Evolutionary conservation across 2,888 invertebrate genomes (phyloP).

Genomic region (Neoitamus cyanurus): DNA sequence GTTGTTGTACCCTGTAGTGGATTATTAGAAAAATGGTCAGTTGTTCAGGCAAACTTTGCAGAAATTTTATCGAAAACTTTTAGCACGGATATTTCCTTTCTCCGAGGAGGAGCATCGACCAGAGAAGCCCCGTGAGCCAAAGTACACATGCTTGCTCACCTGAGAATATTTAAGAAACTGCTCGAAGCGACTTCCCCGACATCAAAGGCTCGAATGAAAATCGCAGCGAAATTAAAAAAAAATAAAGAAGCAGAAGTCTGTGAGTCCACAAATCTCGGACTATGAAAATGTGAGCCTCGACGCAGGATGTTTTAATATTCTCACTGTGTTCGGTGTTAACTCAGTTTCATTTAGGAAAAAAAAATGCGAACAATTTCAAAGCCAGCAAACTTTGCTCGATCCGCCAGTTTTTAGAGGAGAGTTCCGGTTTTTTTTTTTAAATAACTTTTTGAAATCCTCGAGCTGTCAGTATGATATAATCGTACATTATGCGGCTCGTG

Average conservation of each 20-base stretch:
- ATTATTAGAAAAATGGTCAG: background rate
- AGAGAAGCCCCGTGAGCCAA: background rate
- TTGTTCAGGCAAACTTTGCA: background rate
- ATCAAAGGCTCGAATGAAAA: background rate
- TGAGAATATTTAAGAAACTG: background rate
- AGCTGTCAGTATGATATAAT: slow-evolving; percentile 7
- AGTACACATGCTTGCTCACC: background rate
- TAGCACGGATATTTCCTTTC: background rate
- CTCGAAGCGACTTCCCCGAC: background rate
- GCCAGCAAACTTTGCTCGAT: background rate
- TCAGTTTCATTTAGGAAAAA: background rate
- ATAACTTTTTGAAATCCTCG: slow-evolving; percentile 24
- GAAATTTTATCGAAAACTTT: background rate
- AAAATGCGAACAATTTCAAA: slow-evolving; percentile 22
- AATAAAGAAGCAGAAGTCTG: background rate
- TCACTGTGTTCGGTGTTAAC: background rate
- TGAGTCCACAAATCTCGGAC: background rate
- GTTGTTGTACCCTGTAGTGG: too few relatives aligned
- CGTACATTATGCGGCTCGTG: background rate
- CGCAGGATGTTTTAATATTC: slow-evolving; percentile 6
- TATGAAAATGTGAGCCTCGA: background rate
- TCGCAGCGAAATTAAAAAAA: background rate
- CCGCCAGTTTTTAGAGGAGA: background rate
- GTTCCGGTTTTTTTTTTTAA: slow-evolving; percentile 2
- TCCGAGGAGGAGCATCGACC: background rate